phyloP scores from a whole-genome alignment of 2,113 vertebrate genomes.

The Trinectes maculatus region DNA sequence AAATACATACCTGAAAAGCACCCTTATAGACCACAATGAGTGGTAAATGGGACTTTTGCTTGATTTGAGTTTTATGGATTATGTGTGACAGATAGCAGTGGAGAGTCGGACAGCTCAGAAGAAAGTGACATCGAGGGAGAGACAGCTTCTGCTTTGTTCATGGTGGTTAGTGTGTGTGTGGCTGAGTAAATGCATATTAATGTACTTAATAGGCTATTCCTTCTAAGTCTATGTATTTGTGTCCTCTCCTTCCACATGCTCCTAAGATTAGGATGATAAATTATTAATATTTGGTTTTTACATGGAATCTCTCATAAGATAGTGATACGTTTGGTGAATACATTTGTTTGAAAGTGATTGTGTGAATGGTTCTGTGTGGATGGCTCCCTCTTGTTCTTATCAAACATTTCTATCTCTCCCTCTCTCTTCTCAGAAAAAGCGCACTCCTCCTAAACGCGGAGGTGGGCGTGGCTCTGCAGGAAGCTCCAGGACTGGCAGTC shows the following conservation, averaged over 20 bases:
- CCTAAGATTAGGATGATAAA: too few relatives aligned
- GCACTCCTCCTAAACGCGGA: slow-evolving; percentile 87
- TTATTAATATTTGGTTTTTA: too few relatives aligned
- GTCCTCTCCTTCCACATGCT: too few relatives aligned
- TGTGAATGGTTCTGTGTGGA: background rate
- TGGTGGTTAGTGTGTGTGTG: slow-evolving; percentile 78
- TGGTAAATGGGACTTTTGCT: background rate
- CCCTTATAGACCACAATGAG: background rate
- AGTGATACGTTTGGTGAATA: background rate
- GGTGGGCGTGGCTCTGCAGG: slow-evolving; percentile 87
- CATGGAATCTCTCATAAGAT: too few relatives aligned
- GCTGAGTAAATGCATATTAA: background rate
- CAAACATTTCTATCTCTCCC: background rate
- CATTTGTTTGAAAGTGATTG: background rate
- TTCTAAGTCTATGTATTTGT: too few relatives aligned
- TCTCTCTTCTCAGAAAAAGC: slow-evolving; percentile 83
- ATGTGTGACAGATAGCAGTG: slow-evolving; percentile 87
- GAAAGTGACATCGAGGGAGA: slow-evolving; percentile 93
- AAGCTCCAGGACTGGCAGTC: slow-evolving; percentile 88
- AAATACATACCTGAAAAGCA: background rate
- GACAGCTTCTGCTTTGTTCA: slow-evolving; percentile 90
- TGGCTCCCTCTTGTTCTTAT: background rate
- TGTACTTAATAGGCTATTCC: background rate
- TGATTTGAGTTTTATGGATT: background rate
- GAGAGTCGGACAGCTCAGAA: slow-evolving; percentile 91